A percentile compares a stretch with the other conserved stretches of the same genome.
Evolutionary conservation across 2,888 invertebrate genomes (phyloP).

Genomic region (Amphipoea lucens): DNA sequence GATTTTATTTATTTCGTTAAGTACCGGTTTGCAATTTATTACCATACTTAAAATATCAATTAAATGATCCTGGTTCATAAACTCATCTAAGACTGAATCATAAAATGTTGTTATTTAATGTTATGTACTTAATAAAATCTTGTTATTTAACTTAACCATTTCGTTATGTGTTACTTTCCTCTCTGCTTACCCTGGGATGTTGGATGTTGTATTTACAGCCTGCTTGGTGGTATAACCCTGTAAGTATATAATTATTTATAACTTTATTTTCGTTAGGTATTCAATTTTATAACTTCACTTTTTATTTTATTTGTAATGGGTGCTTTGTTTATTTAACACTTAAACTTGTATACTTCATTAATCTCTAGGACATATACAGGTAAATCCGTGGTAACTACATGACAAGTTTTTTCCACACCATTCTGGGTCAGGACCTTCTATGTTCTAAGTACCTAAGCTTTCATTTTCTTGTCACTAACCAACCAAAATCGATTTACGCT

Average conservation of each 20-base stretch:
- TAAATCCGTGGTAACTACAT: not conserved
- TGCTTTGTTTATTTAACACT: not conserved
- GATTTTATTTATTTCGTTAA: not conserved
- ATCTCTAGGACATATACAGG: not conserved
- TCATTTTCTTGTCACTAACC: not conserved
- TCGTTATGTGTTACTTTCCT: slow-evolving; percentile 67
- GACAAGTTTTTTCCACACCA: not conserved
- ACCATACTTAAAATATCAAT: not conserved
- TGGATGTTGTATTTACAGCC: slow-evolving; percentile 91
- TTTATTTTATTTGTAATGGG: not conserved
- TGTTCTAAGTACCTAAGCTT: too few species aligned
- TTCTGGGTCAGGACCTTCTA: not conserved
- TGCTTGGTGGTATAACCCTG: slow-evolving; percentile 98
- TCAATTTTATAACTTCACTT: not conserved
- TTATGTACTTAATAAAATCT: slow-evolving; percentile 64
- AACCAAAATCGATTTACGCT: not conserved
- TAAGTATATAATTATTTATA: slow-evolving; percentile 90
- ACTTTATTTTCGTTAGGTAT: not conserved
- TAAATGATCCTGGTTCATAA: slow-evolving; percentile 39
- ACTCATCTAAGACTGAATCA: slow-evolving; percentile 51
- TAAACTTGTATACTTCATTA: not conserved
- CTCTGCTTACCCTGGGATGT: slow-evolving; percentile 79
- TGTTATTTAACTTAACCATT: slow-evolving; percentile 60
- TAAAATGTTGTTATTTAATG: slow-evolving; percentile 51
- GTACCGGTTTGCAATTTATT: not conserved